Evolutionary conservation across 2,888 invertebrate genomes (phyloP).

Genomic region (Tortricodes alternella): DNA sequence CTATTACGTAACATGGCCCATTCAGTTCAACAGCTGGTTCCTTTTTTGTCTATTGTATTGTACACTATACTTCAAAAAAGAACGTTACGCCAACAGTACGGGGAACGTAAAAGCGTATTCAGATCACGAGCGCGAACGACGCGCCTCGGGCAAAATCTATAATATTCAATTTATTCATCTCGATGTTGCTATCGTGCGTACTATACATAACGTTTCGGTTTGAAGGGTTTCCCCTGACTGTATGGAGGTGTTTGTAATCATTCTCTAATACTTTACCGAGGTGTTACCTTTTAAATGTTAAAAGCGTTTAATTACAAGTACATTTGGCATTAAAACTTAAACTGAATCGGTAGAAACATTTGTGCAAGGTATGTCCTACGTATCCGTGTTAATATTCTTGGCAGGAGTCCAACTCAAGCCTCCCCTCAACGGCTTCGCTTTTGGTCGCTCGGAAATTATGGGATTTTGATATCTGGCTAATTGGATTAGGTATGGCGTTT

Average conservation of each 20-base stretch:
- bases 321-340: too few species aligned
- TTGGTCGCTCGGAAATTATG: slow-evolving; percentile 45
- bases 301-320: too few species aligned
- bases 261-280: too few species aligned
- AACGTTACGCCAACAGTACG: slow-evolving; percentile 7
- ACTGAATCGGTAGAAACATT: slow-evolving; percentile 7
- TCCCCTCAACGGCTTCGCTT: slow-evolving; percentile 48
- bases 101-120: slow-evolving; percentile 24
- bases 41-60: not conserved
- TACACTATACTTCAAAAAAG: not conserved
- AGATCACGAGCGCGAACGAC: slow-evolving; percentile 29
- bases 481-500: slow-evolving; percentile 55
- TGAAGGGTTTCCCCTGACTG: slow-evolving; percentile 4
- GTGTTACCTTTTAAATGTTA: not conserved
- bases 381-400: slow-evolving; percentile 68
- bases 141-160: slow-evolving; percentile 27
- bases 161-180: slow-evolving; percentile 34
- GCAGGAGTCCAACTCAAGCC: slow-evolving; percentile 65
- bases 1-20: slow-evolving; percentile 43
- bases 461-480: slow-evolving; percentile 54
- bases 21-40: slow-evolving; percentile 52
- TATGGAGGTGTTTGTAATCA: too few species aligned
- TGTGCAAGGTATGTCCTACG: slow-evolving; percentile 33
- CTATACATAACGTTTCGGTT: slow-evolving; percentile 22
- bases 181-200: slow-evolving; percentile 29